Evolutionary conservation across 2,797 vertebrate species (phyloP), one percentile per base, ranked within the genome.

Genomic region (Xerus rutilus): DNA sequence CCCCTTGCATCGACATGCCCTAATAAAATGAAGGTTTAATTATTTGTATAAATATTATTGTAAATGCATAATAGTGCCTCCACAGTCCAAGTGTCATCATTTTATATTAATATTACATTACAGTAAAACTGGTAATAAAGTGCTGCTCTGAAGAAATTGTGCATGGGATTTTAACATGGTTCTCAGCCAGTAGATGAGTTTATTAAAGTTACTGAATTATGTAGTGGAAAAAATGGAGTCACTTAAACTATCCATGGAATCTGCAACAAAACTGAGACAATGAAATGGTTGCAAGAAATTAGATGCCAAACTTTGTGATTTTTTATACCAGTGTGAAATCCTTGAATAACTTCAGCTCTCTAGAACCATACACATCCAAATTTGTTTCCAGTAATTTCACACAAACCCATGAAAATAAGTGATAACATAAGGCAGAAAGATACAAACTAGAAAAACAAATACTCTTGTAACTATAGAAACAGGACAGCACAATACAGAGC

Each of bases 11-110:
- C 95, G 49, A 86, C 94, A 95, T 78, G 95, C 64, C 92, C 32
- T 47, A 76, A 84, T 96, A 97, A 97, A 97, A 98, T 96, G 74
- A 96, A 97, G 89, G 49, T 96, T 97, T 98, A 97, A 97, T 97
- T 97, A 97, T 98, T 98, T 98, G 92, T 96, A 97, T 95, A 98
- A 98, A 98, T 98, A 98, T 96, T 97, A 95, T 97, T 98, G 64
- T 97, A 92, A 97, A 98, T 57, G 73, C 18, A 57, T 95, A 97
- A 91, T 45, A 96, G 1, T 90, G 87, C 76, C 79, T 98, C 57
- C 67, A 91, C 13, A 94, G 90, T 89, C 73, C 95, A 97, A 87
- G 62, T 96, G 87, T 86, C 93, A 97, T 97, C 57, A 92, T 76
- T 97, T 97, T 88, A 91, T 97, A 97, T 98, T 97, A 98, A 98